Percentiles rank a stretch among this genome's conserved stretches.
phyloP scores from a whole-genome alignment of 1,140 invertebrate species.

The Diuraphis noxia region DNA sequence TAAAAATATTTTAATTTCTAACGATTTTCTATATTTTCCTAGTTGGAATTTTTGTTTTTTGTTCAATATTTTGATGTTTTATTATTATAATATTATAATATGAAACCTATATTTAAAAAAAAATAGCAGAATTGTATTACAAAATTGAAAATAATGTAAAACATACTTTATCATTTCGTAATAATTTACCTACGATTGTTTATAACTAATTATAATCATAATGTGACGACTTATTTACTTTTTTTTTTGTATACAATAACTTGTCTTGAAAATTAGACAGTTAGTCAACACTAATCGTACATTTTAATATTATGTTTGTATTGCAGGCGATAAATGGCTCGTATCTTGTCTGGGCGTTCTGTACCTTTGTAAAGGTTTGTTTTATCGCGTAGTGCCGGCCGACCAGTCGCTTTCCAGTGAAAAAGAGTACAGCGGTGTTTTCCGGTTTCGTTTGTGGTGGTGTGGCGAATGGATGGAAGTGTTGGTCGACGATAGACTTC shows the following conservation, averaged over 20 bases:
- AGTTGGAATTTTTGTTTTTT: too few species aligned
- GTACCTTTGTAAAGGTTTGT: constrained; percentile 83
- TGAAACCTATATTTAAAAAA: too few species aligned
- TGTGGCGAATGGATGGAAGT: constrained; percentile 96
- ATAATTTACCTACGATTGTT: too few species aligned
- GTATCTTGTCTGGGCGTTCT: constrained; percentile 85
- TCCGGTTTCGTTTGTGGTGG: constrained; percentile 94
- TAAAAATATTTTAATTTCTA: too few species aligned
- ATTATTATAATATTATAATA: too few species aligned
- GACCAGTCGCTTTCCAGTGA: constrained; percentile 79
- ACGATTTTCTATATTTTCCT: too few species aligned
- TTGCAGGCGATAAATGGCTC: constrained; percentile 84
- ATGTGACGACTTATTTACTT: too few species aligned
- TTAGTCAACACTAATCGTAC: not conserved
- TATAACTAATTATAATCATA: not conserved
- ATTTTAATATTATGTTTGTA: not conserved
- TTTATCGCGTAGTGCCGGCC: constrained; percentile 92
- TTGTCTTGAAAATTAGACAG: not conserved
- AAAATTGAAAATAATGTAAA: not conserved
- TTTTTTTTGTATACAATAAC: not conserved
- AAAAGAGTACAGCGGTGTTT: constrained; percentile 73
- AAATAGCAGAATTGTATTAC: not conserved
- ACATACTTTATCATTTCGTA: not conserved
- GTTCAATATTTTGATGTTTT: too few species aligned
- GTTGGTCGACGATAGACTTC: constrained; percentile 91